Percentiles rank a stretch among this genome's conserved stretches.
Conservation (phyloP, 2,888 invertebrate species). For the Eustalomyia histrio region DNA sequence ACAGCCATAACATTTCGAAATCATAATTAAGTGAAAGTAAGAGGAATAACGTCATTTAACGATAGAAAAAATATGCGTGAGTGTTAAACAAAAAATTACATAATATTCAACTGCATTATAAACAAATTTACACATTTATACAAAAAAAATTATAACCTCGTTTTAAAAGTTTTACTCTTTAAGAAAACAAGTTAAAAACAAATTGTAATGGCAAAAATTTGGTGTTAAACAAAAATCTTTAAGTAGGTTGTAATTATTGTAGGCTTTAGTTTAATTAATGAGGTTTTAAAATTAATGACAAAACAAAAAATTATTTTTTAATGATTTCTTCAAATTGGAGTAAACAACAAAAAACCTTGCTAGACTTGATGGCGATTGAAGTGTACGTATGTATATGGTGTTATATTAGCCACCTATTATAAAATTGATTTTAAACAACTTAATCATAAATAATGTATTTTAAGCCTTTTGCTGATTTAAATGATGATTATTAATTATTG, state of each 20-base stretch:
- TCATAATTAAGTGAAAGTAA: slow-evolving; percentile 33
- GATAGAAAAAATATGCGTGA: slow-evolving; percentile 4
- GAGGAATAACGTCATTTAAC: slow-evolving; percentile 1
- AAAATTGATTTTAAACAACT: neutral
- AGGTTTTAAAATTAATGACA: slow-evolving; percentile 7
- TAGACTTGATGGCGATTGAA: neutral
- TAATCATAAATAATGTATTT: no score
- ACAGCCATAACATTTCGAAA: neutral
- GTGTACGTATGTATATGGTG: neutral
- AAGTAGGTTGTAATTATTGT: slow-evolving; percentile 51
- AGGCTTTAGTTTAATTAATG: slow-evolving; percentile 49
- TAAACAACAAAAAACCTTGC: neutral
- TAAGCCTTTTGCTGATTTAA: no score
- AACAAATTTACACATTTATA: neutral
- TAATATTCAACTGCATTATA: slow-evolving; percentile 17
- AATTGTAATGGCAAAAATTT: slow-evolving; percentile 37
- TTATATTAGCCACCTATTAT: neutral
- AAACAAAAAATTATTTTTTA: neutral
- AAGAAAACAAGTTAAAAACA: neutral
- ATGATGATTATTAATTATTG: no score
- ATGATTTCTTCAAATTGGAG: neutral
- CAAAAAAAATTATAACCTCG: slow-evolving; percentile 5
- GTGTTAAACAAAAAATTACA: slow-evolving; percentile 19
- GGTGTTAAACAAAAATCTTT: slow-evolving; percentile 16
- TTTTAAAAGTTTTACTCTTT: neutral